Conservation (phyloP, 37 sponge, comb jelly and placozoan species). For the Diacarnus erythraeanus region DNA sequence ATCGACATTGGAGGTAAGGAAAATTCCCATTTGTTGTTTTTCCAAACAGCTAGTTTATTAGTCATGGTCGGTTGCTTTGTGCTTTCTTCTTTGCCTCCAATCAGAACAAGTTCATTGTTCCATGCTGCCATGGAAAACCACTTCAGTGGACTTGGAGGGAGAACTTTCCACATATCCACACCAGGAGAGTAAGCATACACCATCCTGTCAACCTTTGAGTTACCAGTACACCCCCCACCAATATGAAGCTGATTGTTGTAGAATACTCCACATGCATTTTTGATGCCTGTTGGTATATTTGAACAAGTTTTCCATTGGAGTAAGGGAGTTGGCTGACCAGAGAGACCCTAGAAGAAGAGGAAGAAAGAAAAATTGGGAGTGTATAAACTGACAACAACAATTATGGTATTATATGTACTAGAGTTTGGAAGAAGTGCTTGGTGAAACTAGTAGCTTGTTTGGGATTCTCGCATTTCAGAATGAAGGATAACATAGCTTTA, state of each 20-base stretch:
- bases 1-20: constrained; percentile 27
- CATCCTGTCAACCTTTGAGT: neutral
- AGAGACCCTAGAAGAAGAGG: constrained; percentile 12
- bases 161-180: constrained; percentile 25
- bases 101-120: constrained; percentile 7
- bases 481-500: constrained; percentile 38
- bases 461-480: constrained; percentile 70
- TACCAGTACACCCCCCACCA: constrained; percentile 28
- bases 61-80: neutral
- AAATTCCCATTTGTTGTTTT: neutral
- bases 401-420: too few species aligned
- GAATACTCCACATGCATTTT: constrained; percentile 18
- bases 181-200: constrained; percentile 13
- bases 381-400: too few species aligned
- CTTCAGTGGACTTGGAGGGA: constrained; percentile 28
- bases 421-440: constrained; percentile 66
- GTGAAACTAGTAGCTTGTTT: constrained; percentile 43
- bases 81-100: constrained; percentile 24
- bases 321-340: neutral
- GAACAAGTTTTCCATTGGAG: constrained; percentile 5
- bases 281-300: constrained; percentile 21
- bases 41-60: constrained; percentile 26
- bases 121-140: constrained; percentile 35
- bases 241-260: constrained; percentile 14
- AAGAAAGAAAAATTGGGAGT: too few species aligned